A percentile compares a stretch with the other conserved stretches of the same genome.
phyloP scores from a whole-genome alignment of 2,888 invertebrate species.

The Sarcophaga variegata region DNA sequence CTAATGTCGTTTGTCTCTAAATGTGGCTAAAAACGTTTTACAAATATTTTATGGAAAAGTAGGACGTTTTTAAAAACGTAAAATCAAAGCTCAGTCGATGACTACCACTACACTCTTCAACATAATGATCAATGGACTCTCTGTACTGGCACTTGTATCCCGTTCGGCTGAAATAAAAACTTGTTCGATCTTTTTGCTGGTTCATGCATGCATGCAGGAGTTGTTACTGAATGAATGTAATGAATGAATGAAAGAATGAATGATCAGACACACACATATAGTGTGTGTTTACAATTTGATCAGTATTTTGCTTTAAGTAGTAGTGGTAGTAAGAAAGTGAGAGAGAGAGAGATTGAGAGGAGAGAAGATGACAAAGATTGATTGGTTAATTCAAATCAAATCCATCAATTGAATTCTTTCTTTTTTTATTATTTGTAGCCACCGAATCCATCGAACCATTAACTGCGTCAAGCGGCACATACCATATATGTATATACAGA shows the following conservation, averaged over 20 bases:
- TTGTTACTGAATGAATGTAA: conserved; percentile 62
- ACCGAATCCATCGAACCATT: conserved; percentile 34
- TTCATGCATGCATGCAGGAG: conserved; percentile 12
- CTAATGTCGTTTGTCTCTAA: conserved; percentile 71
- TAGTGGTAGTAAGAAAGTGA: neutral
- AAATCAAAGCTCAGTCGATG: conserved; percentile 70
- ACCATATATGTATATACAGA: neutral
- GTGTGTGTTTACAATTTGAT: conserved; percentile 10
- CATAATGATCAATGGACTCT: conserved; percentile 46
- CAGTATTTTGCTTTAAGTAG: conserved; percentile 13
- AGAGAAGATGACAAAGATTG: conserved; percentile 54
- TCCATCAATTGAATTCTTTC: conserved; percentile 59
- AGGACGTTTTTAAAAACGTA: conserved; percentile 76
- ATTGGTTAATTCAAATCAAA: conserved; percentile 66
- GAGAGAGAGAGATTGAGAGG: neutral
- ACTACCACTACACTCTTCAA: conserved; percentile 16
- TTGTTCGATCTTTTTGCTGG: conserved; percentile 32
- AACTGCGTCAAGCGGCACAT: conserved; percentile 20
- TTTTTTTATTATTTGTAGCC: conserved; percentile 27
- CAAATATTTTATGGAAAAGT: conserved; percentile 80
- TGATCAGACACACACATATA: conserved; percentile 58
- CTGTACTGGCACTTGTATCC: neutral
- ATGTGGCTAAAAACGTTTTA: conserved; percentile 76
- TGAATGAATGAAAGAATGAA: conserved; percentile 61
- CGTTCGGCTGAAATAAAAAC: conserved; percentile 12